Percentiles rank a stretch among this genome's conserved stretches.
Conservation (phyloP, 2,797 vertebrate species). For the Pangasius larnaudii region DNA sequence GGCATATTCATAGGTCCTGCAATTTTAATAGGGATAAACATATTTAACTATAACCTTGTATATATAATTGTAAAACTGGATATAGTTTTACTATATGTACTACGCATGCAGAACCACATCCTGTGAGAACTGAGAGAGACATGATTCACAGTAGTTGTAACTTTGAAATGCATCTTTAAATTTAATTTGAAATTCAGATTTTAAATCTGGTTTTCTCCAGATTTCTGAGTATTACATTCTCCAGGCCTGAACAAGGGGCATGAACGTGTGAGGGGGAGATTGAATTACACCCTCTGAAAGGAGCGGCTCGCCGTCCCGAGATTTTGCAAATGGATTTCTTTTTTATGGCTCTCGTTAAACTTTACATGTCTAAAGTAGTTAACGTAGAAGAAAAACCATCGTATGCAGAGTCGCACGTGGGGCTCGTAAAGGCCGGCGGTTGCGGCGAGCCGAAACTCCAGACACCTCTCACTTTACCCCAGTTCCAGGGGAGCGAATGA, state of each 20-base stretch:
- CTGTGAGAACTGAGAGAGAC: background rate
- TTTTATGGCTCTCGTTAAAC: slow-evolving; percentile 73
- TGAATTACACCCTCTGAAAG: slow-evolving; percentile 58
- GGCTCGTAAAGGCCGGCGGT: slow-evolving; percentile 66
- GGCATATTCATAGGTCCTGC: background rate
- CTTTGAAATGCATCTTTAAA: slow-evolving; percentile 2
- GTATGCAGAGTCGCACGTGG: slow-evolving; percentile 66
- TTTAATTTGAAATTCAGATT: slow-evolving; percentile 38
- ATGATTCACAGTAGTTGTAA: slow-evolving; percentile 11
- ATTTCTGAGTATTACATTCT: slow-evolving; percentile 39
- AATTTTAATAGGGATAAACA: background rate
- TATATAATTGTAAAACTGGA: background rate
- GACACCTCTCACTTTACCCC: slow-evolving; percentile 50
- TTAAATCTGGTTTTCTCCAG: slow-evolving; percentile 21
- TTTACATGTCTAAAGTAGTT: slow-evolving; percentile 75
- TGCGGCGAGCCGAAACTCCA: slow-evolving; percentile 64
- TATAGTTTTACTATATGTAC: background rate
- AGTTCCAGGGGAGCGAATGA: slow-evolving; percentile 30
- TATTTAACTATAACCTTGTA: background rate
- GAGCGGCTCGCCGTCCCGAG: slow-evolving; percentile 44
- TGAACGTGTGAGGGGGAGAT: slow-evolving; percentile 42
- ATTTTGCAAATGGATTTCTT: slow-evolving; percentile 65
- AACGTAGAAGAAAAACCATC: slow-evolving; percentile 70
- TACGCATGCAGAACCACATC: background rate
- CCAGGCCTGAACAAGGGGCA: slow-evolving; percentile 42